Evolutionary conservation across 2,113 vertebrate genomes (phyloP), one percentile per base, ranked within the genome.

Genomic region (Leuciscus idus): DNA sequence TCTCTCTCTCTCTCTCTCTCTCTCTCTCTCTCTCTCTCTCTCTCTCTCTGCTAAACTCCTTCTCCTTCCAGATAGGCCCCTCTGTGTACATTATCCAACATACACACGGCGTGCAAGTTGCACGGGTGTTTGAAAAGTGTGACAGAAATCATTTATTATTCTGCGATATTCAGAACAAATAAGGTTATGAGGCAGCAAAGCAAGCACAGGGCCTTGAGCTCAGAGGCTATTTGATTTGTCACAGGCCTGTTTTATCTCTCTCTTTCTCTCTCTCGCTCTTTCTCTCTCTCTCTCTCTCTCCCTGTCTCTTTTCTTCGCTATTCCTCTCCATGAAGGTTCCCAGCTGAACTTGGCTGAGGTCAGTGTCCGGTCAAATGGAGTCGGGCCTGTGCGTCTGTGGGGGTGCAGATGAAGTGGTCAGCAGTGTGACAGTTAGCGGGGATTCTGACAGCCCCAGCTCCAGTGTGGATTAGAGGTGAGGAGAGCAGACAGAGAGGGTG

Each of bases 351-450:
- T 23, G 57, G 66, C 57, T 33, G 85, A 87, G 89, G 85, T 87
- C 87, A 85, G 70, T 36, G 57, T 83, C 73, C 72, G 89, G 85
- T 90, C 78, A 88, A 88, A 85, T 66, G 86, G 57, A 84, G 84
- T 74, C 28, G 81, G 80, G 78, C 55, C 73, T 90, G 78, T 85
- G 85, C 75, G 84, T 19, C 52, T 81, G 82, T 73, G 82, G 59
- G 78, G 43, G 85, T 36, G 85, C 74, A 76, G 83, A 90, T 90
- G 87, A 90, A 88, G 85, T 85, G 89, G 89, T 87, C 89, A 88
- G 83, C 68, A 52, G 48, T 85, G 85, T 90, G 89, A 88, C 89
- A 88, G 83, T 84, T 85, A 83, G 78, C 46, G 50, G 85, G 64
- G 79, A 68, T 76, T 90, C 85, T 85, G 89, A 87, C 87, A 87